Percentiles rank a stretch among this genome's conserved stretches.
Evolutionary conservation across 2,888 invertebrate genomes (phyloP).

Genomic region (Morpho helenor): DNA sequence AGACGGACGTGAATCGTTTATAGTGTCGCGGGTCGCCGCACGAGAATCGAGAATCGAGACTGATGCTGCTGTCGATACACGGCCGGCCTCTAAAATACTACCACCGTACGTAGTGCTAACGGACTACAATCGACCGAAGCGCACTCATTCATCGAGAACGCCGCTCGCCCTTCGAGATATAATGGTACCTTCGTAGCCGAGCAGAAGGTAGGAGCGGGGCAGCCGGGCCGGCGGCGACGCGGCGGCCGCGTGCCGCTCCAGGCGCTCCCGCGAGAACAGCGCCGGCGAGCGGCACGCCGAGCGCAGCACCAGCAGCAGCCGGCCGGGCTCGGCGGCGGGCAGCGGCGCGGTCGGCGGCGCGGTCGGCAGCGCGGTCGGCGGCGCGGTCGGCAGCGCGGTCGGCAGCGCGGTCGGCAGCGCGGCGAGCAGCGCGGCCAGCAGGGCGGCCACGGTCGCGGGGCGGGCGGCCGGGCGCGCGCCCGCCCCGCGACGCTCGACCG

Average conservation of each 20-base stretch:
- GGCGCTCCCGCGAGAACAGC: slow-evolving; percentile 26
- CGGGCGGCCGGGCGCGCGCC: slow-evolving; percentile 33
- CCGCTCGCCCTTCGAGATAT: too few species aligned
- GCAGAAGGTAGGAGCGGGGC: slow-evolving; percentile 28
- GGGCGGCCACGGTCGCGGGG: slow-evolving; percentile 35
- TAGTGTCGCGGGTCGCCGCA: too few species aligned
- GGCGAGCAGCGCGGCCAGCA: slow-evolving; percentile 42
- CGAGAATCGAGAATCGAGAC: too few species aligned
- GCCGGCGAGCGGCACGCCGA: slow-evolving; percentile 36
- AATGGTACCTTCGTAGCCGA: slow-evolving; percentile 38
- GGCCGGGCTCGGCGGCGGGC: slow-evolving; percentile 28
- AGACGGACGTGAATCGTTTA: too few species aligned
- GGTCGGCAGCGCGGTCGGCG: slow-evolving; percentile 27
- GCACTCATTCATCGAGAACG: too few species aligned
- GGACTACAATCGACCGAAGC: too few species aligned
- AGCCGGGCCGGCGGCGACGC: slow-evolving; percentile 18
- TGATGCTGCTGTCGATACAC: too few species aligned
- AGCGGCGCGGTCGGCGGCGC: slow-evolving; percentile 38
- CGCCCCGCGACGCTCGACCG: slow-evolving; percentile 31
- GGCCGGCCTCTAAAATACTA: too few species aligned
- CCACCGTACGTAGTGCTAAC: too few species aligned
- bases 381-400: slow-evolving; percentile 33
- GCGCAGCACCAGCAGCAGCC: slow-evolving; percentile 50
- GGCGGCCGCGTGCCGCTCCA: slow-evolving; percentile 19
- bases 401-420: slow-evolving; percentile 34